Base-by-base conservation (phyloP, 1,140 invertebrate species). In the Episyrphus balteatus region DNA sequence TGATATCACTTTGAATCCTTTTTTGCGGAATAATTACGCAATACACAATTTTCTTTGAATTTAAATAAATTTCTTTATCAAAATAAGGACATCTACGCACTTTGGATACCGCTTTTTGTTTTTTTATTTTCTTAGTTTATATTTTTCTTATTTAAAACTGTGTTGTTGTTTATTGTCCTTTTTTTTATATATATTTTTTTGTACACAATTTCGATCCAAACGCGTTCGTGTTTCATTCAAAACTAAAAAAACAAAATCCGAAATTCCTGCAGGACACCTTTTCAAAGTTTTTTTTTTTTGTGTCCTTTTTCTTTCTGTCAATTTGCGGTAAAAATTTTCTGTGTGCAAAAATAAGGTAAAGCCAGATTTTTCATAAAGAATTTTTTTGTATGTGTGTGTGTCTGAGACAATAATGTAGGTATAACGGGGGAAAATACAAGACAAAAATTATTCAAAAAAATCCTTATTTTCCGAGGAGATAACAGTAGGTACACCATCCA, bases 191-290 rank as follows among this genome's bases (percentile, higher is more conserved):
- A n/a, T n/a, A n/a, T n/a, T n/a, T 36, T 36, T 36, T 12, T 15
- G 14, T 36, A 32, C 33, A 32, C 32, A 44, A 39, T 36, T 42
- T 57, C 12, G 14, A 44, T 60, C 55, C 55, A 58, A 56, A 52
- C 59, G 58, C 56, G 55, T 59, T 63, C 61, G 58, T 61, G 61
- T 63, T 62, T 63, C 57, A 54, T 54, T 44, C 56, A 61, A 63
- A 63, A 63, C 61, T 63, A 59, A 63, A 56, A 26, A 26, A 26
- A 26, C 21, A 26, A 26, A 26, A 5, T 26, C 8, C 21, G 8
- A 26, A 26, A 26, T 26, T 26, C 21, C 21, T 26, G 21, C 21
- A 26, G 21, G 21, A 26, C 21, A 26, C 21, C 21, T 26, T 26
- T 26, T 8, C 21, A 8, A 26, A 8, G 21, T 8, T 26, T 5